phyloP scores from a whole-genome alignment of 2,888 invertebrate genomes.

The Xestia rhomboidea region DNA sequence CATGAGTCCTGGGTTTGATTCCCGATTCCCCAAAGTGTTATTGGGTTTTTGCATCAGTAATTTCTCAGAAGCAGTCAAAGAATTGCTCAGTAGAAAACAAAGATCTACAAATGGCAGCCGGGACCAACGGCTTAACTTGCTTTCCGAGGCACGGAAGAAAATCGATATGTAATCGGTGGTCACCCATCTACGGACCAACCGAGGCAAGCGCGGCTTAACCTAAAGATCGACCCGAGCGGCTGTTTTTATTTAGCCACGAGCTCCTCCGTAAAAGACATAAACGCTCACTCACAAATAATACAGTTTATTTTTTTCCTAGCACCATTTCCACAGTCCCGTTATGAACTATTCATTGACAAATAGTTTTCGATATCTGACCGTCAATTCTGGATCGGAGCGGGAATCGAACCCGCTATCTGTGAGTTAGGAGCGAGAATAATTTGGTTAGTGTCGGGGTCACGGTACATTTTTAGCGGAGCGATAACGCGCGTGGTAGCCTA shows the following conservation, averaged over 20 bases:
- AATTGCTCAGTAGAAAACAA: too few species aligned
- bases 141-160: background rate
- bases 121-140: background rate
- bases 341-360: slow-evolving; percentile 62
- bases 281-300: background rate
- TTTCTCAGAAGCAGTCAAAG: too few species aligned
- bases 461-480: slow-evolving; percentile 87
- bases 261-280: background rate
- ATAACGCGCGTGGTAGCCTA: slow-evolving; percentile 88
- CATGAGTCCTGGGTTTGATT: too few species aligned
- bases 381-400: slow-evolving; percentile 70
- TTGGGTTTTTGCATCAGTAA: too few species aligned
- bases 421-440: slow-evolving; percentile 84
- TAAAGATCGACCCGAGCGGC: background rate
- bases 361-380: slow-evolving; percentile 64
- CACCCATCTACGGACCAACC: background rate
- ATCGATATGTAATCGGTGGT: background rate
- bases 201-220: background rate
- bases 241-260: background rate
- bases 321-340: slow-evolving; percentile 33
- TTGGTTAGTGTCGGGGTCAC: slow-evolving; percentile 87
- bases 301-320: slow-evolving; percentile 27
- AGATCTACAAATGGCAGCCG: background rate
- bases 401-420: slow-evolving; percentile 79
- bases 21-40: too few species aligned